Conservation (phyloP, 2,888 invertebrate genomes). For the Endomychus coccineus region DNA sequence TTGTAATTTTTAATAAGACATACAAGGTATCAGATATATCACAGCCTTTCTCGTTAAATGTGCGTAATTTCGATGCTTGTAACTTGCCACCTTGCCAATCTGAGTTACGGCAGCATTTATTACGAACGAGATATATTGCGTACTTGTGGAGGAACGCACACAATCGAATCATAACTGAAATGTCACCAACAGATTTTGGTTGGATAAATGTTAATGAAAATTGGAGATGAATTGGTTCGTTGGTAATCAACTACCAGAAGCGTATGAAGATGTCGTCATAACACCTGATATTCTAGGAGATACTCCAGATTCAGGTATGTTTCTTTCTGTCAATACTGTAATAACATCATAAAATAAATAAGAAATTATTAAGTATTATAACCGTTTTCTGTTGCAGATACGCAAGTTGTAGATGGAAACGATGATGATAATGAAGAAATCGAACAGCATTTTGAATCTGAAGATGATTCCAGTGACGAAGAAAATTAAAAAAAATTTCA, state of each 20-base stretch:
- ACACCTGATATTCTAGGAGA: constrained; percentile 25
- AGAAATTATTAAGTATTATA: constrained; percentile 3
- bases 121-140: constrained; percentile 29
- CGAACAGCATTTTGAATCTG: not conserved
- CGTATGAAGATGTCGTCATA: constrained; percentile 27
- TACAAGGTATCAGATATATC: constrained; percentile 28
- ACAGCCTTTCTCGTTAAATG: constrained; percentile 24
- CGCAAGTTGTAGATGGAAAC: constrained; percentile 9
- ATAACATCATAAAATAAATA: constrained; percentile 7
- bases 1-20: constrained; percentile 26
- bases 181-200: constrained; percentile 16
- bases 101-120: constrained; percentile 27
- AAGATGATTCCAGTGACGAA: constrained; percentile 7
- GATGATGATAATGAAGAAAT: constrained; percentile 3
- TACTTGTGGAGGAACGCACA: constrained; percentile 20
- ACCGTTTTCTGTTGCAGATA: constrained; percentile 12
- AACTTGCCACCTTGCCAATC: constrained; percentile 29
- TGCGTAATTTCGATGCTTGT: constrained; percentile 29
- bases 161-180: constrained; percentile 19
- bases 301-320: constrained; percentile 18
- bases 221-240: constrained; percentile 22
- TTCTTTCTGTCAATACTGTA: not conserved
- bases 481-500: constrained; percentile 1
- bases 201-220: constrained; percentile 15
- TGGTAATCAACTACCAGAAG: constrained; percentile 25